Conservation (phyloP, 23 tunicate species). For the Oikopleura vanhoeffeni region DNA sequence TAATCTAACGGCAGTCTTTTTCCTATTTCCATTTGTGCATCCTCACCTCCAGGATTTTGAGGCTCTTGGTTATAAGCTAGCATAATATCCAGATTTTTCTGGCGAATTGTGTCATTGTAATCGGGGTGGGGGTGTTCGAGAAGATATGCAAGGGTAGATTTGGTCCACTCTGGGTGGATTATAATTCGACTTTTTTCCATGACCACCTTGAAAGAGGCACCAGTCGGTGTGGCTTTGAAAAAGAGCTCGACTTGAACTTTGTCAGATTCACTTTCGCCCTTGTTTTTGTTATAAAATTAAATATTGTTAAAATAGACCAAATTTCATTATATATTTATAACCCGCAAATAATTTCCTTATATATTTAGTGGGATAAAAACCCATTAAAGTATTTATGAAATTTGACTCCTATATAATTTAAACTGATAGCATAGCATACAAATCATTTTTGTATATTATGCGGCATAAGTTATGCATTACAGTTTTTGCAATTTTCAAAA, state of each 20-base stretch:
- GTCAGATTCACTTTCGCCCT: too few species aligned
- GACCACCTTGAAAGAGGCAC: not conserved
- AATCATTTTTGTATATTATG: too few species aligned
- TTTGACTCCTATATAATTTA: too few species aligned
- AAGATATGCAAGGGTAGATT: not conserved
- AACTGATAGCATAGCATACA: too few species aligned
- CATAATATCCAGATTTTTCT: not conserved
- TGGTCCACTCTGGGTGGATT: not conserved
- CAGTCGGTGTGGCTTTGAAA: slow-evolving; percentile 4
- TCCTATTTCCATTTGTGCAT: not conserved
- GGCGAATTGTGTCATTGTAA: not conserved
- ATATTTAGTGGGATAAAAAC: too few species aligned
- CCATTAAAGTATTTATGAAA: too few species aligned
- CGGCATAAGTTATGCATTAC: too few species aligned
- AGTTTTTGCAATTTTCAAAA: too few species aligned
- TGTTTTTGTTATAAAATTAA: too few species aligned
- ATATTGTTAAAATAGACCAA: too few species aligned
- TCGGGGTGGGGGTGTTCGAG: not conserved
- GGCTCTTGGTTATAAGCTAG: not conserved
- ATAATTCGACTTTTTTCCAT: not conserved
- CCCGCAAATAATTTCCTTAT: too few species aligned
- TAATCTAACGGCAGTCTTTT: not conserved
- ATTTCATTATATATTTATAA: too few species aligned
- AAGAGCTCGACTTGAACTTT: not conserved
- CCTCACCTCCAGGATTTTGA: not conserved